Base-by-base conservation (phyloP, 2,888 invertebrate genomes). In the Desoria tigrina region DNA sequence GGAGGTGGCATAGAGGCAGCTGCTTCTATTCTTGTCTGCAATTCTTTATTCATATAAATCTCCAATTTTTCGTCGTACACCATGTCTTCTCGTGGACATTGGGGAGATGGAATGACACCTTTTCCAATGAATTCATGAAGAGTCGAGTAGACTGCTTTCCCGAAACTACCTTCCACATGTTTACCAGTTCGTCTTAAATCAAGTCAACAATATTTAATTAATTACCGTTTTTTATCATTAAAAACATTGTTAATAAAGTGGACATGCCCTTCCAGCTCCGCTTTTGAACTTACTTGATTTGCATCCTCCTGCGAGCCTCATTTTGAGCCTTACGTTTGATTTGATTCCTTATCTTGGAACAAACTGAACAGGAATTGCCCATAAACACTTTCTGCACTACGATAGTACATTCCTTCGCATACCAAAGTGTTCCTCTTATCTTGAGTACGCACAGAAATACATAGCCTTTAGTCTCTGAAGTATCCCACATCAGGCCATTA, bases 1-100 rank as follows among this genome's bases (percentile, higher is more conserved):
- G 37, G 37, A 23, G 56, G 56, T 21, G 56, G 56, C 56, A 57
- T 57, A 21, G 56, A 32, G 9, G 56, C 28, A 11, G 56, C 56
- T 4, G 37, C 32, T 6, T 23, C 28, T 2, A 57, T 21, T 14
- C 56, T 39, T 23, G 37, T 21, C n/a, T 37, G 21, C 21, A 57
- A 16, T 23, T 57, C 56, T 32, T 32, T 11, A 14, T 37, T 37
- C 14, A 57, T 4, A n/a, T 57, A 24, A 21, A 57, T 24, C 23
- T 37, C 56, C 16, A 57, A 24, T 23, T 57, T 57, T 16, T 37
- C 42, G 24, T 57, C 56, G 32, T 39, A 57, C 4, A 57, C 56
- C 56, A 57, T 37, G 42, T 57, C 39, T 9, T 42, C 56, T 57
- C 56, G 28, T 2, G 42, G 4, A 37, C 7, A 42, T 23, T 57